Conservation (phyloP, 2,113 vertebrate genomes). For the Protomyctophum bolini region DNA sequence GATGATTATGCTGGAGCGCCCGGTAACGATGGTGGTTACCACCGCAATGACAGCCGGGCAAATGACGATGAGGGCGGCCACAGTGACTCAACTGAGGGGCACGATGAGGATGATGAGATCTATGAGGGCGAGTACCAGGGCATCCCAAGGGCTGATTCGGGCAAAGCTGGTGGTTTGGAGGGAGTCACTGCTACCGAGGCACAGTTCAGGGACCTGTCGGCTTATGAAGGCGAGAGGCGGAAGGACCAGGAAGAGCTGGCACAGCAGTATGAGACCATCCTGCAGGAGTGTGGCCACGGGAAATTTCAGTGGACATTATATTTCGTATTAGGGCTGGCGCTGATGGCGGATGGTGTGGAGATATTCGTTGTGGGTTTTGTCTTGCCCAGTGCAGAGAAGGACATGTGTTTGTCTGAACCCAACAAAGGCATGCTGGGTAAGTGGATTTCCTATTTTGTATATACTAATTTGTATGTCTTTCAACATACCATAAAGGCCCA, state of each 20-base stretch:
- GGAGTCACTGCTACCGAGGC: slow-evolving; percentile 57
- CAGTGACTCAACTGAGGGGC: slow-evolving; percentile 95
- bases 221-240: slow-evolving; percentile 79
- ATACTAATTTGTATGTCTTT: too few relatives aligned
- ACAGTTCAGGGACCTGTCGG: slow-evolving; percentile 79
- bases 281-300: slow-evolving; percentile 95
- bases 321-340: slow-evolving; percentile 93
- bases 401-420: slow-evolving; percentile 97
- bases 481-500: too few relatives aligned
- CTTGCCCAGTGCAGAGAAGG: slow-evolving; percentile 94
- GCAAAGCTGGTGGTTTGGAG: slow-evolving; percentile 72
- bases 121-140: slow-evolving; percentile 98
- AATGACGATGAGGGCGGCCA: slow-evolving; percentile 86
- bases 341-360: slow-evolving; percentile 97
- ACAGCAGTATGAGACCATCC: slow-evolving; percentile 94
- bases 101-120: slow-evolving; percentile 96
- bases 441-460: slow-evolving; percentile 30
- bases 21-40: slow-evolving; percentile 77
- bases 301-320: slow-evolving; percentile 98
- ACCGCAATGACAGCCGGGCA: slow-evolving; percentile 86
- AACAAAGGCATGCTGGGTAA: slow-evolving; percentile 99
- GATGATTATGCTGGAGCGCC: slow-evolving; percentile 82
- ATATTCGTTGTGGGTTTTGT: slow-evolving; percentile 98
- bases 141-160: slow-evolving; percentile 90
- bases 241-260: slow-evolving; percentile 94